Evolutionary conservation across 1,140 invertebrate species (phyloP).

Genomic region (Drosophila athabasca): DNA sequence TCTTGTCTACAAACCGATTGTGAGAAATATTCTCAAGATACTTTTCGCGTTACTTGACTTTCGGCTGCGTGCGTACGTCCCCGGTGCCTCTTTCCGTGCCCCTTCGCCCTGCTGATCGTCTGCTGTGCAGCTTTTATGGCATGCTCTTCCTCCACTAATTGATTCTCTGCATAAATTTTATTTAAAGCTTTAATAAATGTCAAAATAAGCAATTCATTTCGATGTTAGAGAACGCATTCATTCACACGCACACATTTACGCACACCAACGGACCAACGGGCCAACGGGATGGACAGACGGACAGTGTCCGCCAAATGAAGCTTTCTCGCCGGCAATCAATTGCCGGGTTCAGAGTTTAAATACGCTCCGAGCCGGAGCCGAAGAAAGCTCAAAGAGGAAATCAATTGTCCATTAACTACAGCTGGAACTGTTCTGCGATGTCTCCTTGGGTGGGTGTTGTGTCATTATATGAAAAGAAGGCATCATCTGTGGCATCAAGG

Average conservation of each 20-base stretch:
- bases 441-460: constrained; percentile 17
- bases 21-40: constrained; percentile 72
- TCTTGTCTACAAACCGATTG: constrained; percentile 67
- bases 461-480: constrained; percentile 5
- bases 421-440: constrained; percentile 1
- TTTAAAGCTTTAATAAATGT: constrained; percentile 83
- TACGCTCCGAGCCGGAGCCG: constrained; percentile 25
- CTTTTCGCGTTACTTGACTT: constrained; percentile 66
- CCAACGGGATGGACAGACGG: neutral
- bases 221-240: constrained; percentile 74
- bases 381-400: constrained; percentile 49
- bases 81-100: neutral
- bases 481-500: neutral
- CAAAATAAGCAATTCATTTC: constrained; percentile 83
- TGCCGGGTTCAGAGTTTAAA: constrained; percentile 80
- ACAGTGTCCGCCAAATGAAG: constrained; percentile 61
- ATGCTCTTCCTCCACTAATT: constrained; percentile 64
- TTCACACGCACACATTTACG: constrained; percentile 18
- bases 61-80: constrained; percentile 17
- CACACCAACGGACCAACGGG: constrained; percentile 41
- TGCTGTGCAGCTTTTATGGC: constrained; percentile 17
- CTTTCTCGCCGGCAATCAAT: constrained; percentile 76
- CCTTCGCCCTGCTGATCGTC: neutral
- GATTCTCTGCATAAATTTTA: constrained; percentile 83
- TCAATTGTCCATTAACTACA: constrained; percentile 30